These are phyloP conservation scores for Micrasema longulum DNA, from an alignment of 1,140 invertebrate genomes.

Conservation along the genomic window DNA sequence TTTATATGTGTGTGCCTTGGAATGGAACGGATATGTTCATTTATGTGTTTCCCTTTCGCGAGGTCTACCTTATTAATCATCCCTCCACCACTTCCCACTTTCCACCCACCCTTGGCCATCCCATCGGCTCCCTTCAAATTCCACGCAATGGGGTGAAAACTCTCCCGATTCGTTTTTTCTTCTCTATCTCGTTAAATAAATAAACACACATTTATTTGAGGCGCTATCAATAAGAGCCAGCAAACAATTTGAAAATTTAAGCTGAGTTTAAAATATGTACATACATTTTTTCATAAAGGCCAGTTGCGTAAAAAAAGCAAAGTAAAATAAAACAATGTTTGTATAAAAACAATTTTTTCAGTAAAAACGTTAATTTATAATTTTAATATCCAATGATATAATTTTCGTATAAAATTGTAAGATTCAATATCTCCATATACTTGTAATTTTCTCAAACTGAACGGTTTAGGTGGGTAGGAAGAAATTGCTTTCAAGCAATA, in stretches of 20 bases:
- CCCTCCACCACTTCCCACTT: constrained; percentile 43
- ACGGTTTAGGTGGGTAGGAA: no score
- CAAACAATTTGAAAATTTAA: background rate
- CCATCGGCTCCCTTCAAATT: constrained; percentile 48
- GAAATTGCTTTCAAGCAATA: no score
- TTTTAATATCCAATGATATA: no score
- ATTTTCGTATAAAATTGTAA: no score
- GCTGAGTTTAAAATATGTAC: no score
- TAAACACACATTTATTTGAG: constrained; percentile 35
- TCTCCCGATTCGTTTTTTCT: constrained; percentile 49
- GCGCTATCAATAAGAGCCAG: background rate
- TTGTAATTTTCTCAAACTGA: no score
- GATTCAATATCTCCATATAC: no score
- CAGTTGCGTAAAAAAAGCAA: no score
- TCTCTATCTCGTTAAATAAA: constrained; percentile 48
- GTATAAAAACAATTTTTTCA: no score
- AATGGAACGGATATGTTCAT: constrained; percentile 47
- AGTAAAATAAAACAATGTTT: no score
- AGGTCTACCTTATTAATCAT: constrained; percentile 52
- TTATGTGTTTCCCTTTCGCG: constrained; percentile 46
- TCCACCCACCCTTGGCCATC: constrained; percentile 1
- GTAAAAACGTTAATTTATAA: no score
- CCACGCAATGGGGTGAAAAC: constrained; percentile 52
- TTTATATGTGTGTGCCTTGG: constrained; percentile 32
- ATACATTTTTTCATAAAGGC: no score